A percentile compares a stretch with the other conserved stretches of the same genome.
Conservation (phyloP, 2,113 vertebrate genomes). For the Proteles cristata region DNA sequence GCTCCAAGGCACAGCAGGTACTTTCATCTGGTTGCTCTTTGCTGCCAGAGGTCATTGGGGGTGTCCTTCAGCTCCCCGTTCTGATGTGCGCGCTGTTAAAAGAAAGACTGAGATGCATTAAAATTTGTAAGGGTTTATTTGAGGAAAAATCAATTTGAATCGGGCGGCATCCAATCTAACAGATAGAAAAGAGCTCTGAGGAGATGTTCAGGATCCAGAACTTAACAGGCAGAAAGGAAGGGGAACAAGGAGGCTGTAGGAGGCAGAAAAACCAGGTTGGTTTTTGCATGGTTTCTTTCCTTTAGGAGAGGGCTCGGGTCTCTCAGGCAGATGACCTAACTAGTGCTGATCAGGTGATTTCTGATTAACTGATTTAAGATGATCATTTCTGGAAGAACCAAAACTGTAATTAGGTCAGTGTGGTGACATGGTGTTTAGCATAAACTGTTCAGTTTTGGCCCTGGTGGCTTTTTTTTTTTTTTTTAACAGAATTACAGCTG, state of each 20-base stretch:
- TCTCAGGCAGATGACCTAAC: background rate
- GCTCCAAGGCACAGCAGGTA: background rate
- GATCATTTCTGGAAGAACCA: background rate
- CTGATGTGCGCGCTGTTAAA: background rate
- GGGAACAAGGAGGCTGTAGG: background rate
- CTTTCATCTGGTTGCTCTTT: rapidly evolving
- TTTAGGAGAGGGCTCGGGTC: too few relatives aligned
- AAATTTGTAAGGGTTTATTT: background rate
- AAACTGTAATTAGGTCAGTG: background rate
- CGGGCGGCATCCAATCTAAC: background rate
- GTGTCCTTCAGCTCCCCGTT: background rate
- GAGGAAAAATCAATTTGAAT: background rate
- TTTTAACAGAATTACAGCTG: background rate
- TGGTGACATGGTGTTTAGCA: background rate
- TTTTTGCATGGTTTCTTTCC: background rate
- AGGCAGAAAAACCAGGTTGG: background rate
- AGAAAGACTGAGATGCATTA: background rate
- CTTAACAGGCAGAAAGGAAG: background rate
- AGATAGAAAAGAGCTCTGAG: background rate
- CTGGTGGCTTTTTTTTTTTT: background rate
- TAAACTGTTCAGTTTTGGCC: background rate
- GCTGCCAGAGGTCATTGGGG: background rate
- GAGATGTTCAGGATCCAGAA: background rate
- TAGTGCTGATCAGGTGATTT: background rate
- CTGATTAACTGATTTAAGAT: background rate